phyloP scores from a whole-genome alignment of 2,888 invertebrate genomes.

The Trissolcus japonicus region DNA sequence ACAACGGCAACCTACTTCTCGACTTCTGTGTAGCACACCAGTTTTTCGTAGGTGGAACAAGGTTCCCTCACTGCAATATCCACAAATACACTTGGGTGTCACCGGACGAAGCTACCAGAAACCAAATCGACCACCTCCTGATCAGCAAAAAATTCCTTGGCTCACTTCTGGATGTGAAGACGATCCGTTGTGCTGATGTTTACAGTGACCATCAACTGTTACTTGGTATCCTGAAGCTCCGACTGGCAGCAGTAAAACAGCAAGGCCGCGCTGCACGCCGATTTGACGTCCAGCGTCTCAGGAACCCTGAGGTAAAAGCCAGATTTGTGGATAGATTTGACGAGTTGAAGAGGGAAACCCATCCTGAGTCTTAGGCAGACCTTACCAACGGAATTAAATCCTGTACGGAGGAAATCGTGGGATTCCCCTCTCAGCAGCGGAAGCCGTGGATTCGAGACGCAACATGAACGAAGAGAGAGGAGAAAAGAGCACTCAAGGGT shows the following conservation, averaged over 20 bases:
- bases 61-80: too few relatives aligned
- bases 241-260: constrained; percentile 10
- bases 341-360: too few relatives aligned
- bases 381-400: background rate
- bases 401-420: constrained; percentile 15
- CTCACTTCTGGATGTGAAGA: constrained; percentile 10
- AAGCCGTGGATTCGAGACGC: constrained; percentile 33
- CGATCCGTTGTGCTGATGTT: constrained; percentile 5
- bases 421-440: constrained; percentile 14
- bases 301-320: constrained; percentile 1
- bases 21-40: too few relatives aligned
- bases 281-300: constrained; percentile 6
- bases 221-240: constrained; percentile 21
- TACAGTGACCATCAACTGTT: constrained; percentile 20
- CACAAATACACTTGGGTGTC: too few relatives aligned
- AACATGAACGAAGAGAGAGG: constrained; percentile 20
- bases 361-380: too few relatives aligned
- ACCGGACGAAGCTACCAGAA: background rate
- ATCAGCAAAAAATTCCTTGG: background rate
- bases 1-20: too few relatives aligned
- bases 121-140: background rate
- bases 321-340: constrained; percentile 12
- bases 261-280: constrained; percentile 3
- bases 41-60: too few relatives aligned
- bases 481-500: constrained; percentile 14